Evolutionary conservation across 1,140 invertebrate species (phyloP), one percentile per base, ranked within the genome.

Genomic region (Tyrophagus putrescentiae): DNA sequence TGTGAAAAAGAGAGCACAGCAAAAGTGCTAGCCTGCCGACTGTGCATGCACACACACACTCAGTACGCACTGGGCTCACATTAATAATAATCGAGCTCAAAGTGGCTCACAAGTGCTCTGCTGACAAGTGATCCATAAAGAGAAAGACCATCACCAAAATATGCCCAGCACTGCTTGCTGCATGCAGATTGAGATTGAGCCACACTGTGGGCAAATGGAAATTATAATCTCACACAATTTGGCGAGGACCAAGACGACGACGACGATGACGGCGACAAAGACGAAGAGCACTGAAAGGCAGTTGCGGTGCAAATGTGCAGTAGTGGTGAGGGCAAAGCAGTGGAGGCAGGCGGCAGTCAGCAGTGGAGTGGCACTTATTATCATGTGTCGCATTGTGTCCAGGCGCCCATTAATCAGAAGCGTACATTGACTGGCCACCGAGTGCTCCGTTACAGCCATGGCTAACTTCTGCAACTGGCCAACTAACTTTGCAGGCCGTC

Each of bases 91-190:
- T 13, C 21, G 45, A 21, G 7, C 6, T 29, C 7, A 48, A 25
- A 48, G 13, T 48, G 13, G 45, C 21, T 48, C 21, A 48, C 45
- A 48, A 48, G 45, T 48, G 45, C 23, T 48, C 45, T 18, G 45
- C 21, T 48, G 45, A 48, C 45, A 48, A 48, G 45, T 48, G 45
- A 48, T 48, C 45, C 45, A 48, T 48, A 48, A 48, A 48, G 45
- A 48, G 45, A 48, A 29, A 18, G 7, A 48, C 6, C 45, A 21
- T n/a, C 7, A 48, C 45, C 31, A 48, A 29, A 9, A 29, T 7
- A 7, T 7, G 21, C 7, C 21, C 7, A 29, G 7, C 7, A 48
- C 7, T 25, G 21, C 23, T 13, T 25, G 21, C 13, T 39, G 36
- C 36, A 39, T 39, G 36, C 36, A 39, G 36, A 39, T 39, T 39